Conservation (phyloP, 1,140 invertebrate species). For the Drosophila obscura region DNA sequence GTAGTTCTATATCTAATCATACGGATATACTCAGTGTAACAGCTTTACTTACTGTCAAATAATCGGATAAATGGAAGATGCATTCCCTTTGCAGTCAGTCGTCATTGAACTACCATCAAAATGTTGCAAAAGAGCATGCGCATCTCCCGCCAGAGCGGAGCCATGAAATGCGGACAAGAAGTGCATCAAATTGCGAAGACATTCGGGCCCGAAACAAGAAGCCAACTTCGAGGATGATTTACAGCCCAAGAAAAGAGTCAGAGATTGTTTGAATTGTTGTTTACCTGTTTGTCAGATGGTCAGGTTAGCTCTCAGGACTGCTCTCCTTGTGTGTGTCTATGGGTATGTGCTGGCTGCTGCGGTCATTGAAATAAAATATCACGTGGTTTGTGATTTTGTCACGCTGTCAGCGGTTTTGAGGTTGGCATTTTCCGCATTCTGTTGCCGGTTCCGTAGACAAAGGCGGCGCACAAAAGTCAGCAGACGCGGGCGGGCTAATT, state of each 20-base stretch:
- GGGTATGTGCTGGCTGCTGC: conserved; percentile 40
- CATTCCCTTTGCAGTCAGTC: conserved; percentile 8
- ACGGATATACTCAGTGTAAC: too few species aligned
- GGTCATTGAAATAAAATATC: conserved; percentile 83
- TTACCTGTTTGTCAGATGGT: conserved; percentile 58
- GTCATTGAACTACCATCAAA: conserved; percentile 22
- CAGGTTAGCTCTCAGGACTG: conserved; percentile 3
- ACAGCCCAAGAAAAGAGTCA: conserved; percentile 28
- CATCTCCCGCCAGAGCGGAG: conserved; percentile 36
- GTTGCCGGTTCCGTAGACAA: conserved; percentile 24
- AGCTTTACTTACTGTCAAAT: too few species aligned
- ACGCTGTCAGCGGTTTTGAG: conserved; percentile 81
- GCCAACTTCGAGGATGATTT: conserved; percentile 41
- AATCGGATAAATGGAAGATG: background rate
- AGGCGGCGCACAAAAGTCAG: conserved; percentile 15
- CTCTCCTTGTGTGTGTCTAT: conserved; percentile 20
- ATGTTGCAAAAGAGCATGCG: conserved; percentile 71
- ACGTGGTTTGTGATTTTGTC: conserved; percentile 83
- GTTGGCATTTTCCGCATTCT: conserved; percentile 47
- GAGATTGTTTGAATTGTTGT: conserved; percentile 5
- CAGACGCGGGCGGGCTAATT: conserved; percentile 63
- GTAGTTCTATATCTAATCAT: too few species aligned
- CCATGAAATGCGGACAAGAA: conserved; percentile 18
- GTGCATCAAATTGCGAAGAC: conserved; percentile 22
- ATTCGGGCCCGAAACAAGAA: conserved; percentile 9